These are phyloP conservation scores for Ypsolopha scabrella DNA, from an alignment of 2,888 invertebrate genomes.

Conservation along the genomic window DNA sequence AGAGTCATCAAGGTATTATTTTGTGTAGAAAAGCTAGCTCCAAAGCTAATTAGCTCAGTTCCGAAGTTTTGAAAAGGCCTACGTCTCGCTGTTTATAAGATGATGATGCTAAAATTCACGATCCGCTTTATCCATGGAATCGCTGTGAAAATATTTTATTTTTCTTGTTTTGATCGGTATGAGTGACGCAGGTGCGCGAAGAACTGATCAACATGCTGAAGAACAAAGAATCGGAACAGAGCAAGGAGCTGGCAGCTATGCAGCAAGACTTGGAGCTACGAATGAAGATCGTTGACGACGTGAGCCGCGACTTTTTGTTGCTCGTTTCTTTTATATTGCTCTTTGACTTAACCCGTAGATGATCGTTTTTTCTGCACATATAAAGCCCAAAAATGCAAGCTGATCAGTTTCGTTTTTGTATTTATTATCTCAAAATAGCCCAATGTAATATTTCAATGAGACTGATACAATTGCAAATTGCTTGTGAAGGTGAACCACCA, in stretches of 20 bases:
- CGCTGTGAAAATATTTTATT: neutral
- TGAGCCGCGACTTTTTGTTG: conserved; percentile 23
- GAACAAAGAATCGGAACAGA: conserved; percentile 66
- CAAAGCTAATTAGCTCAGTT: no score
- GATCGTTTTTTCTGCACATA: no score
- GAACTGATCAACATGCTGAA: conserved; percentile 72
- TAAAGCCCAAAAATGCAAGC: no score
- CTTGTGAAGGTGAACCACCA: conserved; percentile 54
- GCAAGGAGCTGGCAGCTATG: conserved; percentile 48
- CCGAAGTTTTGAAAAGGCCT: no score
- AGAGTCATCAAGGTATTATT: conserved; percentile 30
- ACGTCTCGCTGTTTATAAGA: no score
- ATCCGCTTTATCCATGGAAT: neutral
- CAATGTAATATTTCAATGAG: no score
- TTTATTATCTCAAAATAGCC: no score
- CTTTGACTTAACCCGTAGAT: no score
- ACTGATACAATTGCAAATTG: no score
- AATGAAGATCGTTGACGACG: conserved; percentile 63
- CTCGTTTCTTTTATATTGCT: neutral
- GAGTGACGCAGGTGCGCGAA: conserved; percentile 58
- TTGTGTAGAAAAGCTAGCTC: no score
- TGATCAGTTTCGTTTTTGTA: no score
- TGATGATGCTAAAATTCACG: no score
- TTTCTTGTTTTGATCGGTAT: neutral
- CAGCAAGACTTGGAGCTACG: conserved; percentile 56